Evolutionary conservation across 2,113 vertebrate genomes (phyloP).

Genomic region (Australoheros scitulus): DNA sequence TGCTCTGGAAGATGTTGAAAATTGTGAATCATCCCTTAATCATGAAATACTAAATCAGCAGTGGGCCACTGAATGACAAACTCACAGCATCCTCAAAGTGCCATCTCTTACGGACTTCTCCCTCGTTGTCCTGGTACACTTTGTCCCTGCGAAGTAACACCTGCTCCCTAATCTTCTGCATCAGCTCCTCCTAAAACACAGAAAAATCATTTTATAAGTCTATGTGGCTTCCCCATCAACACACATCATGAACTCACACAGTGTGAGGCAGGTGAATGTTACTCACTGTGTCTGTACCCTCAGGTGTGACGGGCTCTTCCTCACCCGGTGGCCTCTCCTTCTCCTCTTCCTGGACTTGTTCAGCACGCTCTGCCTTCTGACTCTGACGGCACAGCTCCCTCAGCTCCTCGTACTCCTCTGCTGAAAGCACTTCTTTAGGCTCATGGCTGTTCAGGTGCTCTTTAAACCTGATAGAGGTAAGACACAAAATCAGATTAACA

Average conservation of each 20-base stretch:
- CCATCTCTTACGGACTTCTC: conserved; percentile 86
- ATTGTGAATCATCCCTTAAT: too few species aligned
- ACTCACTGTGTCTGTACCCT: conserved; percentile 74
- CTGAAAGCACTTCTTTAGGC: conserved; percentile 76
- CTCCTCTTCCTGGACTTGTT: conserved; percentile 74
- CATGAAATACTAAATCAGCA: neutral
- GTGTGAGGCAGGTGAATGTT: neutral
- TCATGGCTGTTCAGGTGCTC: conserved; percentile 75
- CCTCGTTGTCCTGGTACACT: conserved; percentile 81
- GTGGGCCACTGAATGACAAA: neutral
- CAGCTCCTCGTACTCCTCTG: conserved; percentile 81
- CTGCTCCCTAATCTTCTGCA: conserved; percentile 83
- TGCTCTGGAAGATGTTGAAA: too few species aligned
- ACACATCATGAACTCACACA: neutral
- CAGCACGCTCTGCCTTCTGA: conserved; percentile 72
- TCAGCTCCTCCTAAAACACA: conserved; percentile 76
- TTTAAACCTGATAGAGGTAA: conserved; percentile 78
- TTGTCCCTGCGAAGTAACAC: conserved; percentile 79
- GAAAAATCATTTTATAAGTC: neutral
- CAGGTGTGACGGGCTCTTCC: conserved; percentile 71
- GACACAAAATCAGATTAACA: neutral
- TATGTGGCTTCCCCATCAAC: rapidly evolving
- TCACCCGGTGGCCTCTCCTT: conserved; percentile 82
- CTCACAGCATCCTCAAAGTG: conserved; percentile 85
- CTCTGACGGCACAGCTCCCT: conserved; percentile 73